These are phyloP conservation scores for cat (Felis catus) DNA, from an alignment of 2,113 vertebrate species.

Conservation along the genomic window DNA sequence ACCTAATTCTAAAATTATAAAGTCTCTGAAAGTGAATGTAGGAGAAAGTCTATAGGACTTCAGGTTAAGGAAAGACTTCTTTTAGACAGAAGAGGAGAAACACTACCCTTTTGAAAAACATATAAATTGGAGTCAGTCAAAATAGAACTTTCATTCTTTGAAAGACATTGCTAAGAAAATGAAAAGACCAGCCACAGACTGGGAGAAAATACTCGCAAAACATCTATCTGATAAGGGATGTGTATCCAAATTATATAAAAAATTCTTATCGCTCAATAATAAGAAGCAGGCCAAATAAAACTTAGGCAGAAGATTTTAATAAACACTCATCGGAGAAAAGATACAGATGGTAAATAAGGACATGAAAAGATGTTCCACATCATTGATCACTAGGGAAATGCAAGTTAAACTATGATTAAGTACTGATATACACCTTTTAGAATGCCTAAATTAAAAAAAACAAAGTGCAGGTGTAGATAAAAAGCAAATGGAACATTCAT, in stretches of 20 bases:
- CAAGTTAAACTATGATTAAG: neutral
- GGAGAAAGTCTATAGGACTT: neutral
- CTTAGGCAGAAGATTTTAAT: neutral
- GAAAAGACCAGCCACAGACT: neutral
- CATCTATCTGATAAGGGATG: neutral
- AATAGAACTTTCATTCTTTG: conserved; percentile 12
- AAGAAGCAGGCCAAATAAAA: neutral
- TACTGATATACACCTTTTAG: neutral
- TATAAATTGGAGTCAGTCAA: neutral
- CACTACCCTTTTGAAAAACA: neutral
- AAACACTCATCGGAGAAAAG: neutral
- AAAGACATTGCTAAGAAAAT: neutral
- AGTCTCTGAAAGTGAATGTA: neutral
- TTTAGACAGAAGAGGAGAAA: neutral
- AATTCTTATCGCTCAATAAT: neutral
- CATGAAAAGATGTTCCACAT: neutral
- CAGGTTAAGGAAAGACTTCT: neutral
- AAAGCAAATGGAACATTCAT: neutral
- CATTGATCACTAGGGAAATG: neutral
- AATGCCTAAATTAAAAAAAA: neutral
- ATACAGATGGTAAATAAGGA: neutral
- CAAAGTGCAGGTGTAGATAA: neutral
- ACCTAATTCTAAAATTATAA: neutral
- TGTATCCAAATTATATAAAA: neutral
- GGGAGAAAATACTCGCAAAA: neutral